Percentiles rank a stretch among this genome's conserved stretches.
Evolutionary conservation across 2,113 vertebrate species (phyloP).

Genomic region (Gallinago jamesoni): DNA sequence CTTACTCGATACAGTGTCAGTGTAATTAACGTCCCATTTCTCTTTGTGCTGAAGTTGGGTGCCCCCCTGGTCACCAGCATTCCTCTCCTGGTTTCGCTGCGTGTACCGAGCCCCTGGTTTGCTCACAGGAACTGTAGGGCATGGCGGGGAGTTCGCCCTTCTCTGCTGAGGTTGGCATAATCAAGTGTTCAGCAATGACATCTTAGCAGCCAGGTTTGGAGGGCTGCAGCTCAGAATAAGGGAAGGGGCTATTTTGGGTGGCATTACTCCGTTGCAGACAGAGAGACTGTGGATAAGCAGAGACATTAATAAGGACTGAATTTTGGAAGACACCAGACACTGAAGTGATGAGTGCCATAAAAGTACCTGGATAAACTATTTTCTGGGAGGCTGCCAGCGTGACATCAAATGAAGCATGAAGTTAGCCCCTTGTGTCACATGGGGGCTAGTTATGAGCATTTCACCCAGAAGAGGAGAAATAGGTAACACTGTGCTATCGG

Average conservation of each 20-base stretch:
- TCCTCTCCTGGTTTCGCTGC: neutral
- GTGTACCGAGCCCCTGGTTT: neutral
- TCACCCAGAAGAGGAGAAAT: neutral
- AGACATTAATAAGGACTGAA: neutral
- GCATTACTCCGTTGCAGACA: neutral
- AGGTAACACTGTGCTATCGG: neutral
- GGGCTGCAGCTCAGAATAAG: neutral
- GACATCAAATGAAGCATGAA: neutral
- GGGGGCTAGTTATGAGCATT: neutral
- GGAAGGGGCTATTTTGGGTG: slow-evolving; percentile 33
- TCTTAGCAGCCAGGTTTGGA: neutral
- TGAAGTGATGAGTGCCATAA: neutral
- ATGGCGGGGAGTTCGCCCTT: neutral
- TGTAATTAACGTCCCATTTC: neutral
- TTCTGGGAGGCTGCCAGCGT: neutral
- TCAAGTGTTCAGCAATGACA: neutral
- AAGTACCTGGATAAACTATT: neutral
- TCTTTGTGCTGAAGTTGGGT: neutral
- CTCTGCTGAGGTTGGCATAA: neutral
- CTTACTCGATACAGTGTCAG: neutral
- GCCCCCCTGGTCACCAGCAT: neutral
- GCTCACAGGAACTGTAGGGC: neutral
- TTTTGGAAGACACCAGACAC: slow-evolving; percentile 39
- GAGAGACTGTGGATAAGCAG: neutral
- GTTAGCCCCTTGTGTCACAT: neutral